phyloP scores from a whole-genome alignment of 2,113 vertebrate genomes.

The Verasper variegatus region DNA sequence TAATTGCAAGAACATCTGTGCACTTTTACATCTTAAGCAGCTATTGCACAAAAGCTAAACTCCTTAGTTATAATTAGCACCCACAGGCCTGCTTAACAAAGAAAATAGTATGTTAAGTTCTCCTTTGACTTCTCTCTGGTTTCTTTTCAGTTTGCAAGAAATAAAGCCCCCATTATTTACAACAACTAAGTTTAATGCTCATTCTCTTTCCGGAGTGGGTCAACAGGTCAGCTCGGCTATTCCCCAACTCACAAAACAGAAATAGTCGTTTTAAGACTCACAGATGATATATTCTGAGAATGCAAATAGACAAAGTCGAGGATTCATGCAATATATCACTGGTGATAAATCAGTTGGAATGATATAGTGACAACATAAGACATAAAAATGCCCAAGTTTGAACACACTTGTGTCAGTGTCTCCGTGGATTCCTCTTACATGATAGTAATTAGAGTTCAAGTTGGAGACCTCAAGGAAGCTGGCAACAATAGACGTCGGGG shows the following conservation, averaged over 20 bases:
- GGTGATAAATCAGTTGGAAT: constrained; percentile 19
- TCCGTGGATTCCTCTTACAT: not conserved
- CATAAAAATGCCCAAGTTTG: constrained; percentile 4
- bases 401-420: not conserved
- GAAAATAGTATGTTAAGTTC: constrained; percentile 48
- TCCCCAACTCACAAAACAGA: constrained; percentile 12
- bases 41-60: constrained; percentile 61
- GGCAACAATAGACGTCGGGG: constrained; percentile 55
- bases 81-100: constrained; percentile 66
- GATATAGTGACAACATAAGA: not conserved
- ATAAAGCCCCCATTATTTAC: constrained; percentile 42
- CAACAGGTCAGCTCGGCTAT: constrained; percentile 35
- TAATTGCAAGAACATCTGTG: constrained; percentile 84
- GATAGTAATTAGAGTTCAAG: constrained; percentile 27
- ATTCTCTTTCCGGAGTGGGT: constrained; percentile 19
- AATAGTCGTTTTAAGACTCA: constrained; percentile 12
- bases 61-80: constrained; percentile 58
- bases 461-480: constrained; percentile 57
- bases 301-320: constrained; percentile 38
- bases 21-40: constrained; percentile 77
- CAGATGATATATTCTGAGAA: constrained; percentile 12
- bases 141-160: constrained; percentile 23
- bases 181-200: constrained; percentile 40
- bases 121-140: constrained; percentile 22
- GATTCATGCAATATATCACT: constrained; percentile 10